These are phyloP conservation scores for Drosophila affinis DNA, from an alignment of 2,888 invertebrate species.

Conservation along the genomic window DNA sequence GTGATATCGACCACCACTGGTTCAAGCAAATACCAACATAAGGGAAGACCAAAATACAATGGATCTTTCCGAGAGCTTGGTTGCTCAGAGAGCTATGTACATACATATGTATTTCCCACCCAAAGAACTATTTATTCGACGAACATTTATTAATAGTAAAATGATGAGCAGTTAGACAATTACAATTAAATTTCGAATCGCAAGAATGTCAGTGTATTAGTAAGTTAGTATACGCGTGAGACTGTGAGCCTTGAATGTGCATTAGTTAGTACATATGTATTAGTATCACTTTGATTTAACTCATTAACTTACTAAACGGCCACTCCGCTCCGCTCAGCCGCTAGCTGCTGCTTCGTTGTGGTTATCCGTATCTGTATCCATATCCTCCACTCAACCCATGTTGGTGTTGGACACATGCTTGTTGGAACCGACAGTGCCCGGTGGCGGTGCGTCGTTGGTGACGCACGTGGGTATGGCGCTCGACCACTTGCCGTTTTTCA, in stretches of 20 bases:
- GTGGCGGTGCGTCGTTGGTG: slow-evolving; percentile 62
- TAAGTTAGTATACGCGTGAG: slow-evolving; percentile 38
- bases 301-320: slow-evolving; percentile 22
- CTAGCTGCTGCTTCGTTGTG: not conserved
- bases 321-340: not conserved
- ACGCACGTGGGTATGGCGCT: slow-evolving; percentile 91
- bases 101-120: no score
- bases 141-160: slow-evolving; percentile 64
- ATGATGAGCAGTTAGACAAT: slow-evolving; percentile 58
- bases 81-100: no score
- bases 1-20: no score
- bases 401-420: slow-evolving; percentile 59
- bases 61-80: no score
- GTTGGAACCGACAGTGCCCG: slow-evolving; percentile 37
- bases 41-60: no score
- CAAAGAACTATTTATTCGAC: slow-evolving; percentile 32
- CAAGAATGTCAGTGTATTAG: slow-evolving; percentile 57
- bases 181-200: slow-evolving; percentile 61
- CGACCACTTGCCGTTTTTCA: slow-evolving; percentile 93
- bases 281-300: slow-evolving; percentile 75
- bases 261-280: slow-evolving; percentile 69
- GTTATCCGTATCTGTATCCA: no score
- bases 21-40: no score
- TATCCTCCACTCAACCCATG: slow-evolving; percentile 54
- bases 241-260: slow-evolving; percentile 40